Evolutionary conservation across 2,888 invertebrate genomes (phyloP).

Genomic region (Palloptera scutellata): DNA sequence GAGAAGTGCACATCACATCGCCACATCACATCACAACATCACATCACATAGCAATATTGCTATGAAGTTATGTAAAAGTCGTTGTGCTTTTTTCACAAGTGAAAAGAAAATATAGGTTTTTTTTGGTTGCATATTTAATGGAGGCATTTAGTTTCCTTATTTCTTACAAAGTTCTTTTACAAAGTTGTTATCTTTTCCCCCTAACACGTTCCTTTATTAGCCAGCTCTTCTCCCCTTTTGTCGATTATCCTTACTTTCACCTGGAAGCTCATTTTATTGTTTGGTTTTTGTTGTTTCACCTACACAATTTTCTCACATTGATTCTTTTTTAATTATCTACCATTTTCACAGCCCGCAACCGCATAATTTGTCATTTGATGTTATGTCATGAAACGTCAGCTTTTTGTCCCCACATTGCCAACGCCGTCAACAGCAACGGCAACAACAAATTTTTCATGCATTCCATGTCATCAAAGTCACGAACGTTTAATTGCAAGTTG

Average conservation of each 20-base stretch:
- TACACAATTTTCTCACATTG: background rate
- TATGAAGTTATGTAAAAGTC: background rate
- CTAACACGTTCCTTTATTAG: too few relatives aligned
- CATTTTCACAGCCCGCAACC: background rate
- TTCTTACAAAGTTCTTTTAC: too few relatives aligned
- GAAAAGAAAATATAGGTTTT: too few relatives aligned
- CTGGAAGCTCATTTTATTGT: background rate
- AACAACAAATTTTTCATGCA: background rate
- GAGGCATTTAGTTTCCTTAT: too few relatives aligned
- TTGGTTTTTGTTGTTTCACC: background rate
- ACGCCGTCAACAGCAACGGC: background rate
- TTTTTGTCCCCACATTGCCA: background rate
- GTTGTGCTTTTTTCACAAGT: background rate
- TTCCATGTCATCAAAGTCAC: constrained; percentile 27
- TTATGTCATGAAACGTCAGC: constrained; percentile 9
- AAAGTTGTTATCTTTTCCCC: too few relatives aligned
- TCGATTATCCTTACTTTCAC: too few relatives aligned
- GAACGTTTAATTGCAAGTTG: constrained; percentile 23
- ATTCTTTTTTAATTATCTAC: constrained; percentile 3
- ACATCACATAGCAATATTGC: background rate
- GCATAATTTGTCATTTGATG: background rate
- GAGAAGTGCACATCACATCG: background rate
- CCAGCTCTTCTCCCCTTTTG: too few relatives aligned
- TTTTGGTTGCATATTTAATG: too few relatives aligned
- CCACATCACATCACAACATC: background rate